A percentile compares a stretch with the other conserved stretches of the same genome.
phyloP scores from a whole-genome alignment of 2,113 vertebrate genomes.

The Podiceps cristatus region DNA sequence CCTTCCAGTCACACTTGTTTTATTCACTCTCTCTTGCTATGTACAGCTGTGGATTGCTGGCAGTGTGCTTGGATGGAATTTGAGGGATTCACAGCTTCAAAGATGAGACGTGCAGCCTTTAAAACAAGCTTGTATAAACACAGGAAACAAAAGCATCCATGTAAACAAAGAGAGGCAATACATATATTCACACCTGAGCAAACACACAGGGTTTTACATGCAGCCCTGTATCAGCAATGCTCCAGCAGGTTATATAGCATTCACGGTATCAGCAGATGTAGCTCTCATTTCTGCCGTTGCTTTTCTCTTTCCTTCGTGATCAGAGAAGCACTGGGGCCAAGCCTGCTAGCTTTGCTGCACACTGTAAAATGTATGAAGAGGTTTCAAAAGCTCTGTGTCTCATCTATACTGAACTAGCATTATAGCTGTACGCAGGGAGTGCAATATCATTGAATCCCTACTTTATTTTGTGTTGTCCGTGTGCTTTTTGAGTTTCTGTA shows the following conservation, averaged over 20 bases:
- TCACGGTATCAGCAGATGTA: not conserved
- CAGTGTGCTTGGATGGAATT: conserved; percentile 25
- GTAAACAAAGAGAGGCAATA: conserved; percentile 30
- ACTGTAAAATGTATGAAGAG: conserved; percentile 38
- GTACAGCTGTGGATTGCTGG: conserved; percentile 55
- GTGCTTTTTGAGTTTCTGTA: not conserved
- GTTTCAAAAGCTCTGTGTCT: conserved; percentile 30
- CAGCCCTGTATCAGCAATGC: not conserved
- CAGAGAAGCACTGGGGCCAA: conserved; percentile 22
- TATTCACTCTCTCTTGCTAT: conserved; percentile 39
- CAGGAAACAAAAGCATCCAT: conserved; percentile 18
- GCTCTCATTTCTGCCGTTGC: conserved; percentile 9
- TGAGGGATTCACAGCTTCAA: conserved; percentile 51
- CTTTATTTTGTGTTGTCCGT: not conserved
- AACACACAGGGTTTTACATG: not conserved
- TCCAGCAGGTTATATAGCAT: not conserved
- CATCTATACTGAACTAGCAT: not conserved
- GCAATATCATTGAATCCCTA: not conserved
- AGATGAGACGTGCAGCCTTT: conserved; percentile 25
- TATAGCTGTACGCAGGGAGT: not conserved
- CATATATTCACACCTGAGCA: conserved; percentile 34
- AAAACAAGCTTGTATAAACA: conserved; percentile 42
- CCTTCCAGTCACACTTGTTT: conserved; percentile 38
- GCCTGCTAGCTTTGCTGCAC: conserved; percentile 6
- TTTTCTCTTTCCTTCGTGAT: not conserved